A percentile compares a stretch with the other conserved stretches of the same genome.
These are phyloP conservation scores for Tetrax tetrax DNA, from an alignment of 2,113 vertebrate genomes.

Conservation along the genomic window DNA sequence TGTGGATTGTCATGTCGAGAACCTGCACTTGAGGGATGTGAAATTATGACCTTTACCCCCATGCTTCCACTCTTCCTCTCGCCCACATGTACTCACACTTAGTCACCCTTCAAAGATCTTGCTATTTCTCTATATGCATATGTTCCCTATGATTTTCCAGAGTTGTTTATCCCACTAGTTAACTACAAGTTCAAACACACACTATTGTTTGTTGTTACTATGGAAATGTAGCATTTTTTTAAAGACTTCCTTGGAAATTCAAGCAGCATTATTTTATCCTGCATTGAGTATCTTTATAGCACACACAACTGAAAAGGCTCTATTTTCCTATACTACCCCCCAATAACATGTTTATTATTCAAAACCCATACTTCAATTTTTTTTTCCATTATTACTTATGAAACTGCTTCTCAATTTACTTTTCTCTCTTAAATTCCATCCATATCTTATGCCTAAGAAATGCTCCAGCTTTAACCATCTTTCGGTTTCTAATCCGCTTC, in stretches of 20 bases:
- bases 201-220: slow-evolving; percentile 41
- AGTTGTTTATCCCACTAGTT: slow-evolving; percentile 9
- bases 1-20: not conserved
- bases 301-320: not conserved
- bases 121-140: slow-evolving; percentile 14
- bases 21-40: not conserved
- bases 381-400: not conserved
- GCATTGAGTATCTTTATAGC: not conserved
- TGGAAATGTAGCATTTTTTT: slow-evolving; percentile 5
- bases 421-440: not conserved
- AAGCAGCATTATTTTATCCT: not conserved
- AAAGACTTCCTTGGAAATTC: not conserved
- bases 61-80: slow-evolving; percentile 36
- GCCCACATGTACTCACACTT: slow-evolving; percentile 6
- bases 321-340: not conserved
- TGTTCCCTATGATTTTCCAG: not conserved
- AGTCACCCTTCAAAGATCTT: slow-evolving; percentile 31
- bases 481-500: not conserved
- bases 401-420: not conserved
- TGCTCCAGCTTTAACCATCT: not conserved
- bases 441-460: not conserved
- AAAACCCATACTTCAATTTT: not conserved
- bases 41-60: not conserved
- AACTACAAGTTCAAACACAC: slow-evolving; percentile 8
- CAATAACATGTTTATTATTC: not conserved